Conservation (phyloP, 2,797 vertebrate species). For the Hyperoplus lanceolatus region DNA sequence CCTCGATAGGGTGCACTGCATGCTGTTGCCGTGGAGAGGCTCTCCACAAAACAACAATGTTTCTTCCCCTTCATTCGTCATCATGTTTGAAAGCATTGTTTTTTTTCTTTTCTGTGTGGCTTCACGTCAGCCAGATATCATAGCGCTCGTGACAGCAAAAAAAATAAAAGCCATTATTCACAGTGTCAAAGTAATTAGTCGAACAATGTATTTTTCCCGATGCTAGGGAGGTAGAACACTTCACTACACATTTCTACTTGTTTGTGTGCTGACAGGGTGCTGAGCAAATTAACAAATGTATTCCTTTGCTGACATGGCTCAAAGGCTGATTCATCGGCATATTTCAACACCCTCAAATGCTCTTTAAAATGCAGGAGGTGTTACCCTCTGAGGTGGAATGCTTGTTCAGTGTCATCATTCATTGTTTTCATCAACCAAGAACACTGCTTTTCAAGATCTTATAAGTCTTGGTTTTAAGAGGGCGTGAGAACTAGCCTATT, state of each 20-base stretch:
- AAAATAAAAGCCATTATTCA: background rate
- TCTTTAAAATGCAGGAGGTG: slow-evolving; percentile 29
- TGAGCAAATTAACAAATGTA: slow-evolving; percentile 24
- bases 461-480: background rate
- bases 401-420: slow-evolving; percentile 23
- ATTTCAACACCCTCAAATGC: slow-evolving; percentile 21
- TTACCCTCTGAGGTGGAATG: slow-evolving; percentile 44
- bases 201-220: background rate
- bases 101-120: background rate
- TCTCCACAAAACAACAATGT: slow-evolving; percentile 29
- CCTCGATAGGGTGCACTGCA: slow-evolving; percentile 45
- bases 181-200: slow-evolving; percentile 20
- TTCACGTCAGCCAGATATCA: slow-evolving; percentile 16
- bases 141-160: background rate
- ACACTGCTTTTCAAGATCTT: background rate
- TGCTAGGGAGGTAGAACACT: background rate
- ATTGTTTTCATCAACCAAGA: slow-evolving; percentile 18
- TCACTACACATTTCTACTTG: background rate
- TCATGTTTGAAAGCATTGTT: background rate
- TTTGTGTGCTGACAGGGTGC: background rate
- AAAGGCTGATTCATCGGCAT: slow-evolving; percentile 21
- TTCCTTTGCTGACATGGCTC: slow-evolving; percentile 17
- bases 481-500: background rate
- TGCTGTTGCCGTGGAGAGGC: slow-evolving; percentile 12
- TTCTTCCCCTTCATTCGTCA: background rate